Conservation (phyloP, 2,888 invertebrate genomes). For the Polyploca ridens region DNA sequence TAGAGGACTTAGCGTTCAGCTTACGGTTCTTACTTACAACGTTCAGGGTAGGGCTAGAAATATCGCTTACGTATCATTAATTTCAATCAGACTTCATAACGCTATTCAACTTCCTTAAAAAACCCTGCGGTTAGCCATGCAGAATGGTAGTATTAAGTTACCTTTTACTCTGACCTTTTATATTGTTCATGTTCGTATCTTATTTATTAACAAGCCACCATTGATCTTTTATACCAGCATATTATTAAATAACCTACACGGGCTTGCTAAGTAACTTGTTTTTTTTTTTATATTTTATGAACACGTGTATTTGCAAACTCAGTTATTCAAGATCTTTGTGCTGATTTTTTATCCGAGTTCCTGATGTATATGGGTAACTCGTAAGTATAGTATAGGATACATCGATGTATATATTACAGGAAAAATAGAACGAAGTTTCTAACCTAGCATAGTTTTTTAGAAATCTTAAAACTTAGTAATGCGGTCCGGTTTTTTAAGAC, state of each 20-base stretch:
- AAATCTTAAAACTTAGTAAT: too few species aligned
- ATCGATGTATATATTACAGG: too few species aligned
- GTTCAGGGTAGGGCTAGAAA: background rate
- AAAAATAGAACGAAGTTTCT: too few species aligned
- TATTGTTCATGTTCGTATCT: conserved; percentile 22
- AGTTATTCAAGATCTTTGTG: too few species aligned
- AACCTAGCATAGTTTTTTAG: too few species aligned
- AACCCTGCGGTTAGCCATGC: conserved; percentile 9
- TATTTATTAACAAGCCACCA: conserved; percentile 9
- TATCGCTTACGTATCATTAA: conserved; percentile 7
- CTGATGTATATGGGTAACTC: too few species aligned
- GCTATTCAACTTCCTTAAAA: background rate
- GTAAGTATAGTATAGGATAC: too few species aligned
- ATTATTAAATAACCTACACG: background rate
- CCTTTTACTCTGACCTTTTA: background rate
- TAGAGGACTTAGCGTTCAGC: background rate
- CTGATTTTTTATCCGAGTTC: too few species aligned
- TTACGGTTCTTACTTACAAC: background rate
- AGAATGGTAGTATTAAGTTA: background rate
- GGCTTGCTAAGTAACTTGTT: background rate
- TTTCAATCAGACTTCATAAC: conserved; percentile 9
- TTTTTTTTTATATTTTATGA: too few species aligned
- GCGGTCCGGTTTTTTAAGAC: too few species aligned
- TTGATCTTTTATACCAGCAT: background rate
- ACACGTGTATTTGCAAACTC: too few species aligned